A percentile compares a stretch with the other conserved stretches of the same genome.
phyloP scores from a whole-genome alignment of 2,797 vertebrate species.

The Pyrocephalus nanus region DNA sequence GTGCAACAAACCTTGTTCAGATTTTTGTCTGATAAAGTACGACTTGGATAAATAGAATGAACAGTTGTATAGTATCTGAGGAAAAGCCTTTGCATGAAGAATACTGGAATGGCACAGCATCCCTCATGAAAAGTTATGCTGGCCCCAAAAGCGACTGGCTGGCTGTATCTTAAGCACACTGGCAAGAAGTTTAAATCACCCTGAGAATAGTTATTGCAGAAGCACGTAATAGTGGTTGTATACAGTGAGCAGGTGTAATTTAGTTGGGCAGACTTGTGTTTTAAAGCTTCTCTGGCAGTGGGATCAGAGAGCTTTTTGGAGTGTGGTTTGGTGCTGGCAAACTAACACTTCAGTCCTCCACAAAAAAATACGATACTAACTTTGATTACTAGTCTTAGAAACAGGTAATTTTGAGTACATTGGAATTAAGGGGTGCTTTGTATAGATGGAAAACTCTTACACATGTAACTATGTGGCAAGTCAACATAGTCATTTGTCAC shows the following conservation, averaged over 20 bases:
- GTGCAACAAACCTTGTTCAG: background rate
- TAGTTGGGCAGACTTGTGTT: background rate
- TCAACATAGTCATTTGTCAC: background rate
- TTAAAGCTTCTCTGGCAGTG: background rate
- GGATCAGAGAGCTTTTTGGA: background rate
- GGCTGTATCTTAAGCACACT: background rate
- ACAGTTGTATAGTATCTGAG: background rate
- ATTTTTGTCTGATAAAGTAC: background rate
- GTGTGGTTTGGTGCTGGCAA: background rate
- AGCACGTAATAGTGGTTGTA: background rate
- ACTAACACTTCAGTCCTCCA: background rate
- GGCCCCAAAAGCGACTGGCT: background rate
- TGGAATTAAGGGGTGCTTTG: conserved; percentile 14
- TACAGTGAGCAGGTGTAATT: conserved; percentile 27
- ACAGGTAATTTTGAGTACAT: background rate
- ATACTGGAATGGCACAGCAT: background rate
- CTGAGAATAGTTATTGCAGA: background rate
- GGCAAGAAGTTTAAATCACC: background rate
- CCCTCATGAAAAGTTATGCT: background rate
- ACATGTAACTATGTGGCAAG: background rate
- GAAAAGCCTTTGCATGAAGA: background rate
- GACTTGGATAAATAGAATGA: background rate
- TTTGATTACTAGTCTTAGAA: background rate
- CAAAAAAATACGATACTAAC: background rate
- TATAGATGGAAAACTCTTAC: background rate